These are phyloP conservation scores for Drosophila sordidula DNA, from an alignment of 2,888 invertebrate genomes.

Conservation along the genomic window DNA sequence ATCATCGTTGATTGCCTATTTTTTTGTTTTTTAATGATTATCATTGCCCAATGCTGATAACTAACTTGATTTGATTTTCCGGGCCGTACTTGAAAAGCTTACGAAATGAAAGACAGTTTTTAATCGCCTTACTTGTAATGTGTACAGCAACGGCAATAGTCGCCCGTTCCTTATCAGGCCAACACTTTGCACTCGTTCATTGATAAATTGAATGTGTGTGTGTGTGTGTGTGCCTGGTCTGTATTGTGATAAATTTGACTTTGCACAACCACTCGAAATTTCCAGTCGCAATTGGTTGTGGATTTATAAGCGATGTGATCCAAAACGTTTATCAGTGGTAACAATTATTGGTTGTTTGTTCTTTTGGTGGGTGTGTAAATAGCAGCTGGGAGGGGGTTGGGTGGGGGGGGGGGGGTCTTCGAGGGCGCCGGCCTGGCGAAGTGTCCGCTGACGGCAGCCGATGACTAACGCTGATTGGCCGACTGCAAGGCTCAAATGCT, in stretches of 20 bases:
- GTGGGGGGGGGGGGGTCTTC: neutral
- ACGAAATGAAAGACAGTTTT: slow-evolving; percentile 19
- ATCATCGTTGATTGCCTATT: slow-evolving; percentile 51
- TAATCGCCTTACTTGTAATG: slow-evolving; percentile 11
- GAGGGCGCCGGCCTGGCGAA: slow-evolving; percentile 35
- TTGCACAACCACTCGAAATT: slow-evolving; percentile 40
- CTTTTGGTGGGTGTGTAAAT: slow-evolving; percentile 32
- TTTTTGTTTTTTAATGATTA: slow-evolving; percentile 28
- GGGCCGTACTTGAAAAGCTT: slow-evolving; percentile 11
- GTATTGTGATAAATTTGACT: slow-evolving; percentile 35
- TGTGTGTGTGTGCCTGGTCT: slow-evolving; percentile 8
- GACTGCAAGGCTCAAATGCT: slow-evolving; percentile 49
- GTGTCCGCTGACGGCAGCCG: slow-evolving; percentile 32
- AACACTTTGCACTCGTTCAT: slow-evolving; percentile 63
- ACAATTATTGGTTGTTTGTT: slow-evolving; percentile 25
- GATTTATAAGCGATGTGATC: slow-evolving; percentile 30
- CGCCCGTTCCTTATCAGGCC: slow-evolving; percentile 49
- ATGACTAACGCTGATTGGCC: slow-evolving; percentile 49
- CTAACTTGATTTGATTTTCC: slow-evolving; percentile 52
- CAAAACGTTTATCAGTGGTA: slow-evolving; percentile 47
- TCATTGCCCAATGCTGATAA: slow-evolving; percentile 41
- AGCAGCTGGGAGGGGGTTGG: neutral
- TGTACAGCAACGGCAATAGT: slow-evolving; percentile 7
- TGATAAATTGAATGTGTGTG: slow-evolving; percentile 56
- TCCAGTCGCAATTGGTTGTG: slow-evolving; percentile 31